Evolutionary conservation across 2,888 invertebrate species (phyloP), one percentile per base, ranked within the genome.

Genomic region (Muscina levida): DNA sequence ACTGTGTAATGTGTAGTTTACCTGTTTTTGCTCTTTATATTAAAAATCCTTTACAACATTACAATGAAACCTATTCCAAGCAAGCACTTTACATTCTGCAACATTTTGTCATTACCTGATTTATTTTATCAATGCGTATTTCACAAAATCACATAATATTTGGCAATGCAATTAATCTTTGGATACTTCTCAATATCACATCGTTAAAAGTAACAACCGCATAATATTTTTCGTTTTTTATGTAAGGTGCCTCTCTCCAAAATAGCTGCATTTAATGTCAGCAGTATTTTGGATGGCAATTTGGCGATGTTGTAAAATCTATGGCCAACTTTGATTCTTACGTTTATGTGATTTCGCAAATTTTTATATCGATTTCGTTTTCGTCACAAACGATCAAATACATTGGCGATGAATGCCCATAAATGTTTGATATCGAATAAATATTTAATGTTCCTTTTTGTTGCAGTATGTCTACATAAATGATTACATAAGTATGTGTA

Each of bases 351-450:
- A 51, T 53, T 15, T 39, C 6, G 57, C 6, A 26, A 31, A 37
- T 31, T 37, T 57, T 59, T 59, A 39, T 59, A 31, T 37, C 37
- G 57, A 57, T n/a, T 59, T 59, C 26, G 10, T 37, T 8, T 31
- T n/a, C 6, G 56, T 8, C 37, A n/a, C n/a, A n/a, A 48, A 48
- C 48, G 48, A 5, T 48, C 48, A 48, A 48, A 15, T 15, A n/a
- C n/a, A 13, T n/a, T 15, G 11, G 24, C 46, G 10, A 39, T 39
- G 59, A 24, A 44, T 24, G 59, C 26, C 71, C 59, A 81, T 77
- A 77, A 81, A 81, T 74, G 51, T 77, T 71, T 77, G 71, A 77
- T 81, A 72, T 81, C 70, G 70, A 76, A 79, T 68, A 76, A 79
- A 79, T 79, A 79, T 76, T 76, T 72, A 76, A 79, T 72, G 62